phyloP scores from a whole-genome alignment of 2,113 vertebrate genomes.

The Gracilinanus agilis region DNA sequence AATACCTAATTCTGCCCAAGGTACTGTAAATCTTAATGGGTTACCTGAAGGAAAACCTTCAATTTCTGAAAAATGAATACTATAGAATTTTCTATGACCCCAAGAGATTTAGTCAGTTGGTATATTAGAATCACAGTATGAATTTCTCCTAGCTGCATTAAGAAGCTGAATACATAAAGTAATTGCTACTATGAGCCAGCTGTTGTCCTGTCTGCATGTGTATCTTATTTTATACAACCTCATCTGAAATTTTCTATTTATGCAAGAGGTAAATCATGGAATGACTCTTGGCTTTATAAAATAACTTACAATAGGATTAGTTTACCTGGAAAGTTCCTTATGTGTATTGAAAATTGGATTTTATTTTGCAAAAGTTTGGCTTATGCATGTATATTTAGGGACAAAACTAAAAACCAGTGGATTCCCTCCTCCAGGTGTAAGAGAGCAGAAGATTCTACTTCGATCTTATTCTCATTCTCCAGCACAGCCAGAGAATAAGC shows the following conservation, averaged over 20 bases:
- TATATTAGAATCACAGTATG: accelerated
- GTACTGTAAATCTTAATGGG: slow-evolving; percentile 68
- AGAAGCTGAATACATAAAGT: slow-evolving; percentile 56
- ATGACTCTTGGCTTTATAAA: neutral
- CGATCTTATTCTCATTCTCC: neutral
- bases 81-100: slow-evolving; percentile 68
- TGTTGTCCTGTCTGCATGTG: neutral
- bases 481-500: neutral
- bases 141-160: slow-evolving; percentile 25
- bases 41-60: slow-evolving; percentile 73
- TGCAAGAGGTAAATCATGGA: slow-evolving; percentile 22
- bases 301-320: neutral
- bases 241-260: slow-evolving; percentile 20
- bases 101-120: slow-evolving; percentile 51
- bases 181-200: slow-evolving; percentile 21
- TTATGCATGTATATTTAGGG: neutral
- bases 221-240: slow-evolving; percentile 32
- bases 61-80: slow-evolving; percentile 68
- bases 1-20: slow-evolving; percentile 63
- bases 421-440: neutral
- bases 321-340: neutral
- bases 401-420: neutral
- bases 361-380: neutral
- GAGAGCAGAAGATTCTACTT: neutral
- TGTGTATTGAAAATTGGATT: neutral